phyloP scores from a whole-genome alignment of 2,113 vertebrate genomes.

The Euleptes europaea region DNA sequence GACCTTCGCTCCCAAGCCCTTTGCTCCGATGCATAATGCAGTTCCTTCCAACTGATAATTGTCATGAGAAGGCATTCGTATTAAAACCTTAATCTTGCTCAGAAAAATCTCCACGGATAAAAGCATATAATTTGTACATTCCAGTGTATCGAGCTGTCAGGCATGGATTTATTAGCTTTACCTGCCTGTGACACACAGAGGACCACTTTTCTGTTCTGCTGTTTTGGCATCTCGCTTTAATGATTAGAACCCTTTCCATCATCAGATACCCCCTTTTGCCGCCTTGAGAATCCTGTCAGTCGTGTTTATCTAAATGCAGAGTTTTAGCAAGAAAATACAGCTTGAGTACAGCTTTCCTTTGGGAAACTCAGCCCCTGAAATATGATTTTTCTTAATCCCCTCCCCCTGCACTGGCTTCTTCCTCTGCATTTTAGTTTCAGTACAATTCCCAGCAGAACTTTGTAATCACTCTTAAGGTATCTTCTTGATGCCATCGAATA shows the following conservation, averaged over 20 bases:
- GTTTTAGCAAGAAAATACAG: constrained; percentile 58
- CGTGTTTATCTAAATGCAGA: constrained; percentile 64
- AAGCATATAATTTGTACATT: constrained; percentile 70
- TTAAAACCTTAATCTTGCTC: constrained; percentile 72
- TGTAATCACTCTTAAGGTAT: constrained; percentile 53
- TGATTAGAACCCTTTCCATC: constrained; percentile 65
- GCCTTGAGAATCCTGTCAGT: constrained; percentile 45
- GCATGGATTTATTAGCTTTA: constrained; percentile 67
- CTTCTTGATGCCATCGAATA: constrained; percentile 55
- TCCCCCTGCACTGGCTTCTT: not conserved
- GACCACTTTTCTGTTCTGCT: constrained; percentile 48
- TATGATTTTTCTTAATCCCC: not conserved
- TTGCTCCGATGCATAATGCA: constrained; percentile 55
- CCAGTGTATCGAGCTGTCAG: constrained; percentile 60
- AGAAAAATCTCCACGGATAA: constrained; percentile 65
- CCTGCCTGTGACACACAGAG: constrained; percentile 44
- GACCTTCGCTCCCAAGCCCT: constrained; percentile 56
- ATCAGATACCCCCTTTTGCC: constrained; percentile 60
- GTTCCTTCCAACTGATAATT: constrained; percentile 67
- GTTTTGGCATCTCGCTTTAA: constrained; percentile 65
- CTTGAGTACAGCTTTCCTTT: constrained; percentile 58
- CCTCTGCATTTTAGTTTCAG: constrained; percentile 64
- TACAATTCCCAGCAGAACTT: constrained; percentile 56
- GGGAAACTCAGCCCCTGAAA: constrained; percentile 54
- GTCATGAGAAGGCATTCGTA: constrained; percentile 69